phyloP scores from a whole-genome alignment of 1,140 invertebrate genomes.

The Oryzaephilus surinamensis region DNA sequence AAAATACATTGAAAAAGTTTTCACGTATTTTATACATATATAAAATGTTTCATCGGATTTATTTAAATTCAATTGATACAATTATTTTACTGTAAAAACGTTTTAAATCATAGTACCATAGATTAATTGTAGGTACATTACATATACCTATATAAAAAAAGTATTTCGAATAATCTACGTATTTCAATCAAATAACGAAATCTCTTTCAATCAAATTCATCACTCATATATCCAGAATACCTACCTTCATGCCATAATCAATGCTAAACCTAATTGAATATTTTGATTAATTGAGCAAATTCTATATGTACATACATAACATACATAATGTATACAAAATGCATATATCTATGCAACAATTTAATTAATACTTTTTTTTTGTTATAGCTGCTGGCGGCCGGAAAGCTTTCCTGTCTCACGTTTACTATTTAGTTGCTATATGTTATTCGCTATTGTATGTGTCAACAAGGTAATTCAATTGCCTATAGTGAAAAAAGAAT shows the following conservation, averaged over 20 bases:
- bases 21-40: no score
- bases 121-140: no score
- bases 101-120: no score
- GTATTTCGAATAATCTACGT: no score
- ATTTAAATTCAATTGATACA: no score
- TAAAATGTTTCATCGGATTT: no score
- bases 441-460: slow-evolving; percentile 13
- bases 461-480: slow-evolving; percentile 21
- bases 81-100: no score
- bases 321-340: background rate
- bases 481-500: slow-evolving; percentile 6
- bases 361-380: slow-evolving; percentile 12
- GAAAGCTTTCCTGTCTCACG: slow-evolving; percentile 13
- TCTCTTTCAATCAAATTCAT: background rate
- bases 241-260: background rate
- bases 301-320: no score
- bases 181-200: background rate
- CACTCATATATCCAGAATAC: background rate
- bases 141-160: no score
- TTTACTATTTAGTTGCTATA: slow-evolving; percentile 12
- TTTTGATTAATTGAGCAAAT: no score
- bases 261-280: background rate
- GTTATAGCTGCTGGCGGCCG: slow-evolving; percentile 20
- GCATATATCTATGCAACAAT: no score
- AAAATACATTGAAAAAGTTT: no score